phyloP scores from a whole-genome alignment of 1,140 invertebrate genomes.

The Battus philenor region DNA sequence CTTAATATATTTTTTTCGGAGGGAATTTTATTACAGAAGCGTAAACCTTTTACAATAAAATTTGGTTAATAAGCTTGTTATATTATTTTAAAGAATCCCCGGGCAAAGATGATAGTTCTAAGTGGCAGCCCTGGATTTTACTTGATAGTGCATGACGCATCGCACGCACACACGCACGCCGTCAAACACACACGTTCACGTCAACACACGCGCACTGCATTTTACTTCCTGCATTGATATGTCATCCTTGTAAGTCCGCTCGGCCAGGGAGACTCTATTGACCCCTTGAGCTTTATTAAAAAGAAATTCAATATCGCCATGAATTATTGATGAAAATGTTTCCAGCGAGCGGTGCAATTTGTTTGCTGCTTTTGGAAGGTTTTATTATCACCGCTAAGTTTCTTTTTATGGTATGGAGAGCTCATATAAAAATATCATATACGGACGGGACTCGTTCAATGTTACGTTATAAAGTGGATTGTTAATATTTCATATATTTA shows the following conservation, averaged over 20 bases:
- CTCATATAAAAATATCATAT: no score
- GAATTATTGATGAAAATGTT: conserved; percentile 12
- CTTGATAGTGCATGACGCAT: conserved; percentile 43
- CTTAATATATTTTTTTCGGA: no score
- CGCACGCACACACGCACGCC: conserved; percentile 24
- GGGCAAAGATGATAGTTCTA: no score
- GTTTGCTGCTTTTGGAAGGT: not conserved
- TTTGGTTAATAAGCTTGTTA: no score
- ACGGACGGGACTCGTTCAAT: no score
- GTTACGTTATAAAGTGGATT: no score
- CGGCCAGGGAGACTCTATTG: conserved; percentile 5
- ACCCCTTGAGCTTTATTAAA: conserved; percentile 7
- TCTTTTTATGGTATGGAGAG: not conserved
- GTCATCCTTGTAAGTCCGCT: conserved; percentile 25
- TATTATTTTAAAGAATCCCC: no score
- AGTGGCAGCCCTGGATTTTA: conserved; percentile 20
- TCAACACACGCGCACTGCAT: conserved; percentile 1
- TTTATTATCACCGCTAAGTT: not conserved
- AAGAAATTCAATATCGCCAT: conserved; percentile 1
- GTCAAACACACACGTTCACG: no score
- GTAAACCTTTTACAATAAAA: no score
- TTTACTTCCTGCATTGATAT: conserved; percentile 44
- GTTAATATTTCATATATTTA: no score
- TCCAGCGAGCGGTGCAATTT: not conserved
- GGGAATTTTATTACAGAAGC: no score